These are phyloP conservation scores for Aphis craccivora DNA, from an alignment of 1,140 invertebrate genomes.

Conservation along the genomic window DNA sequence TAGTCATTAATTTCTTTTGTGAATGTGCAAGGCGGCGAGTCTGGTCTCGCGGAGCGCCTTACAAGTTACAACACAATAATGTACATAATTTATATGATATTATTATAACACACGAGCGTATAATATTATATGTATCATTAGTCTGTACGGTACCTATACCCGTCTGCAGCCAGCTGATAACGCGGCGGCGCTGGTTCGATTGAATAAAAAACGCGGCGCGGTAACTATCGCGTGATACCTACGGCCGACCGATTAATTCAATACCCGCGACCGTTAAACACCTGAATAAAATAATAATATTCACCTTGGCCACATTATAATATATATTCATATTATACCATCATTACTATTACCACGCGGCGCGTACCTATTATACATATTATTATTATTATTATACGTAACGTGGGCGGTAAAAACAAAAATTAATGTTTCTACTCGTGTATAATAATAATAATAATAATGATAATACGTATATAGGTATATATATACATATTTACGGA, in stretches of 20 bases:
- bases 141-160: neutral
- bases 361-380: neutral
- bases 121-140: too few species aligned
- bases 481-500: neutral
- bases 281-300: neutral
- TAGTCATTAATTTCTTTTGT: constrained; percentile 35
- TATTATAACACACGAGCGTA: neutral
- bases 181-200: neutral
- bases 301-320: neutral
- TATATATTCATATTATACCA: neutral
- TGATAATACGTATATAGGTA: too few species aligned
- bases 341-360: neutral
- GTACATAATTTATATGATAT: neutral
- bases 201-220: neutral
- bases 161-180: neutral
- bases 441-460: neutral
- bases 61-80: neutral
- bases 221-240: neutral
- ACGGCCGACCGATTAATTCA: neutral
- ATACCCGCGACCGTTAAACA: neutral
- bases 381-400: neutral
- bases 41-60: neutral
- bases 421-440: constrained; percentile 22
- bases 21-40: neutral
- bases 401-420: constrained; percentile 39